Evolutionary conservation across 1,140 invertebrate genomes (phyloP), one percentile per base, ranked within the genome.

Genomic region (Camponotus floridanus): DNA sequence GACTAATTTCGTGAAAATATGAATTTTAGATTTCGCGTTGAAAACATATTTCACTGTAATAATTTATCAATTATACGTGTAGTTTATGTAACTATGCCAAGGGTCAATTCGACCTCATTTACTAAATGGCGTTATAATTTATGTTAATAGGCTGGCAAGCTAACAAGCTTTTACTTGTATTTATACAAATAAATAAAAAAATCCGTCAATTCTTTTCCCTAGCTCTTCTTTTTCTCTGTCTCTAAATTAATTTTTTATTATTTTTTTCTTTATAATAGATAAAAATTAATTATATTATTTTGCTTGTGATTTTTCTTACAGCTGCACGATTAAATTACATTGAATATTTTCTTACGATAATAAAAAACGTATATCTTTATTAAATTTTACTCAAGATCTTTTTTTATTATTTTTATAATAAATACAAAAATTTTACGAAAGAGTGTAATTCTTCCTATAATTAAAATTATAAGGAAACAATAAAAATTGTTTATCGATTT

Each of bases 91-190:
- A 57, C 42, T 9, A 42, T 36, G n/a, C 48, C 15, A 26, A 21
- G 8, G 45, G 33, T 67, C 33, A 31, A 79, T 68, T 55, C 33
- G 36, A 39, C n/a, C 33, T 8, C 51, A 83, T 83, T 74, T 74
- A 74, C 42, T 45, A 74, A 83, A 83, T 62, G 8, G 31, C 26
- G 26, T 36, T n/a, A 57, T 68, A 45, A 80, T 80, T 80, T 57
- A 80, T 80, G 62, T 9, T 57, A 80, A 80, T 36, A n/a, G 70
- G 11, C 9, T 33, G 67, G 3, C 59, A 21, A 31, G 39, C 36
- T 51, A 1, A 39, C 33, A 15, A 45, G 59, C 51, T 57, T 45
- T 71, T 45, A 61, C 2, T 36, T 59, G 15, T 81, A 48, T 73
- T 61, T 33, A 31, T 59, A 59, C 18, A 59, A 57, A 61, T 42